Base-by-base conservation (phyloP, 1,140 invertebrate species). In the Nymphalis io region DNA sequence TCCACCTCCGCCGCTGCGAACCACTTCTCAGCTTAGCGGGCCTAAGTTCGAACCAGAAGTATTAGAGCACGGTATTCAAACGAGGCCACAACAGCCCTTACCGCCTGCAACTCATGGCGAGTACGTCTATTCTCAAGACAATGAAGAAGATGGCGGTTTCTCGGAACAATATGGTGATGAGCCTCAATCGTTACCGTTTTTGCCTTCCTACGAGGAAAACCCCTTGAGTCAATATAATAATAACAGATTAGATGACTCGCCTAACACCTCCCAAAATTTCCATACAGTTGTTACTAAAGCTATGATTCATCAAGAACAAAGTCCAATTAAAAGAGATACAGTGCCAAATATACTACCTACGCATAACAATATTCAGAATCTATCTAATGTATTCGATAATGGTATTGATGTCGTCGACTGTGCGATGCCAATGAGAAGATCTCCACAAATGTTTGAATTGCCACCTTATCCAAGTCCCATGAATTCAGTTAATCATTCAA, bases 1-100 rank as follows among this genome's bases (percentile, higher is more conserved):
- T 13, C 97, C 95, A 71, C 96, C 96, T 13, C 96, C 96, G 53
- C 96, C 96, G 57, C 93, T 97, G 80, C 93, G 96, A 65, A 97
- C 96, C 78, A 97, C 96, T 92, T 97, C 96, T 78, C 96, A 96
- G 81, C 94, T 97, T 92, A 95, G 94, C 88, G 94, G 93, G 83
- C 85, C 94, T 93, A 95, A 95, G 93, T 93, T 93, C 75, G 93
- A 92, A 75, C 87, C 83, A 78, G 94, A 94, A 94, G 93, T 93
- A 79, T 80, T 78, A 27, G 92, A 92, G 78, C 91, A 92, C 72
- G 91, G 93, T 74, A 91, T 92, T 57, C 91, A 93, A 18, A 93
- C 93, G 8, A 89, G 93, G 72, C 88, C 92, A 51, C 90, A 84
- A 33, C 93, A 92, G 74, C 91, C 92, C 23, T 74, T 93, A 58